Percentiles rank a stretch among this genome's conserved stretches.
phyloP scores from a whole-genome alignment of 2,888 invertebrate genomes.

The Drosophila anomalata region DNA sequence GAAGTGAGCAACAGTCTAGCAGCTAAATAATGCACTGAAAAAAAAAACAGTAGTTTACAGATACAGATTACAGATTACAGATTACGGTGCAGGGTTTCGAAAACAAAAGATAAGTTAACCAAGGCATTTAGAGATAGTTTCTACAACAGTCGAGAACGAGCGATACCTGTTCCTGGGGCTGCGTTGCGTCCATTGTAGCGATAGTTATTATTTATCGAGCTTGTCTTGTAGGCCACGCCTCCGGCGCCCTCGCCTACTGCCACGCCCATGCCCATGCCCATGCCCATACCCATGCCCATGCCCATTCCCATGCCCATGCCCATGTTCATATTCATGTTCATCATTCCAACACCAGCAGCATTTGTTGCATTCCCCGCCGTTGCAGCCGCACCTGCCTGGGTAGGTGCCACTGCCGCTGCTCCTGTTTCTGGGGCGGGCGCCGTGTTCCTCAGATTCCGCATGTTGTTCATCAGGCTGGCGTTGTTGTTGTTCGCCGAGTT shows the following conservation, averaged over 20 bases:
- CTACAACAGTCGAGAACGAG: conserved; percentile 45
- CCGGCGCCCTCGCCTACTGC: conserved; percentile 44
- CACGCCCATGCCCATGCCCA: conserved; percentile 38
- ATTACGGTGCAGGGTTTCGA: neutral
- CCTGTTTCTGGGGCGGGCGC: conserved; percentile 7
- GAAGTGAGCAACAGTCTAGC: conserved; percentile 45
- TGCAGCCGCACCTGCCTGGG: conserved; percentile 22
- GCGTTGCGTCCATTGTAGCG: conserved; percentile 83
- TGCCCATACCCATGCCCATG: conserved; percentile 30
- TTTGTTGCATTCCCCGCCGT: conserved; percentile 1
- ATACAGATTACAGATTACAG: neutral
- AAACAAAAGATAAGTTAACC: neutral
- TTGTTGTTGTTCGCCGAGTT: conserved; percentile 48
- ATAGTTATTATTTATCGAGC: conserved; percentile 83
- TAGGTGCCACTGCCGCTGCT: conserved; percentile 6
- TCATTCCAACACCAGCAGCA: conserved; percentile 25
- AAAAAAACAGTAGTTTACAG: neutral
- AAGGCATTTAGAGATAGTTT: conserved; percentile 18
- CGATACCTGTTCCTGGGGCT: conserved; percentile 82
- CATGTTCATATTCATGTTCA: conserved; percentile 25
- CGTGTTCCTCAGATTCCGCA: conserved; percentile 67
- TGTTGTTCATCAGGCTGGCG: conserved; percentile 55
- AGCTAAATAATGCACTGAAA: conserved; percentile 18
- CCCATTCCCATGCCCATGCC: conserved; percentile 34
- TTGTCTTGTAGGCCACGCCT: conserved; percentile 78